Base-by-base conservation (phyloP, 2,888 invertebrate genomes). In the Drosophila macrothrix region DNA sequence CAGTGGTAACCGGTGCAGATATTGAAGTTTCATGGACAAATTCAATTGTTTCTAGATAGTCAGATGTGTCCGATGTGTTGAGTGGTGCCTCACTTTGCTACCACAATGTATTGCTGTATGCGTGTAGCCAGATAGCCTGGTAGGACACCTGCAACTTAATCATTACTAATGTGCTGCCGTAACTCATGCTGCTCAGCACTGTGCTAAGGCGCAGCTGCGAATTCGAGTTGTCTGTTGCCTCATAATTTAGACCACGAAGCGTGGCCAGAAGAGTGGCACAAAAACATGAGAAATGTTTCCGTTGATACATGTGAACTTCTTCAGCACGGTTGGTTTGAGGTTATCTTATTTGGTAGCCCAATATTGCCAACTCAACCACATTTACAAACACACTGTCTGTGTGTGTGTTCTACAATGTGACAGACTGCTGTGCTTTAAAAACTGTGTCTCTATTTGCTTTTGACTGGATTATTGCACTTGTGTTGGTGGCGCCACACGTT, bases 121-220 rank as follows among this genome's bases (percentile, higher is more conserved):
- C 22, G 35, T 14, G 55, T 39, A 9, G 31, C 14, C 14, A 33
- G 25, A 49, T 19, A 25, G 28, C 16, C 49, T 64, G 79, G 54
- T 37, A 22, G 46, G 16, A 46, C 67, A 52, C 46, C 71, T 68
- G 88, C 76, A 88, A 83, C 80, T 60, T 72, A 82, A 84, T 88
- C 88, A 70, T 88, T 84, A 88, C 74, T 68, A 80, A 83, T 83
- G 83, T 80, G 61, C 35, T 70, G 58, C 77, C 59, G 64, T 88
- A 59, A 85, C 70, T 83, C 73, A 88, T 64, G 39, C 66, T n/a
- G n/a, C n/a, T n/a, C n/a, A n/a, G n/a, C 31, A 29, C 41, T 6
- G 31, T 46, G 31, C 43, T 31, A 1, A 46, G 52, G 19, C 49
- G 16, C 67, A 67, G 64, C 60, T 62, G 49, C 14, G 53, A 53